These are phyloP conservation scores for Ormyrus thymus DNA, from an alignment of 2,888 invertebrate species.

Conservation along the genomic window DNA sequence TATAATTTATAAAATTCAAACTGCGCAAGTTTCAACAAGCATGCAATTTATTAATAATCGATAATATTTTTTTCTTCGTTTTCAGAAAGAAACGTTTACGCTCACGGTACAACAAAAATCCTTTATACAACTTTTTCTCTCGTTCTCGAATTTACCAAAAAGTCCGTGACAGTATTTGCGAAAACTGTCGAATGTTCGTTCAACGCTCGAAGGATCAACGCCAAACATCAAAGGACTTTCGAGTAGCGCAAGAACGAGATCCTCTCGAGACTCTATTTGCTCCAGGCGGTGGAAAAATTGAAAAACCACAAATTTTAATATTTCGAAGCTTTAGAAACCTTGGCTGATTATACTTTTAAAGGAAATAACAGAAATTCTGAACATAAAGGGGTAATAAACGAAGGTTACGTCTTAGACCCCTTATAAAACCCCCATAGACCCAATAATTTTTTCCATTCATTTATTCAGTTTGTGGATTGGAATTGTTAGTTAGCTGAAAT, in stretches of 20 bases:
- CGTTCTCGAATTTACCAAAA: not conserved
- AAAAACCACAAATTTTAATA: too few relatives aligned
- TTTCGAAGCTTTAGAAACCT: too few relatives aligned
- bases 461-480: too few relatives aligned
- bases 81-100: constrained; percentile 23
- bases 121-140: constrained; percentile 27
- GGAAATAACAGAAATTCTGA: too few relatives aligned
- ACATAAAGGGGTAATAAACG: too few relatives aligned
- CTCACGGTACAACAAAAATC: constrained; percentile 24
- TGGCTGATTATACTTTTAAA: too few relatives aligned
- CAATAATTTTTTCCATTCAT: too few relatives aligned
- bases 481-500: too few relatives aligned
- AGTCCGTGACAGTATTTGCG: not conserved
- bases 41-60: constrained; percentile 48
- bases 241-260: constrained; percentile 21
- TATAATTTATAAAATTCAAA: constrained; percentile 53
- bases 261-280: too few relatives aligned
- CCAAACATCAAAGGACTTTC: constrained; percentile 8
- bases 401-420: too few relatives aligned
- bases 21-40: constrained; percentile 52
- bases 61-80: constrained; percentile 33
- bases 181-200: constrained; percentile 3
- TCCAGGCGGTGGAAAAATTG: too few relatives aligned
- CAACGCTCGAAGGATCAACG: constrained; percentile 19
- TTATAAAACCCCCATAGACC: too few relatives aligned